Conservation (phyloP, 2,113 vertebrate species). For the Uropsilus gracilis region DNA sequence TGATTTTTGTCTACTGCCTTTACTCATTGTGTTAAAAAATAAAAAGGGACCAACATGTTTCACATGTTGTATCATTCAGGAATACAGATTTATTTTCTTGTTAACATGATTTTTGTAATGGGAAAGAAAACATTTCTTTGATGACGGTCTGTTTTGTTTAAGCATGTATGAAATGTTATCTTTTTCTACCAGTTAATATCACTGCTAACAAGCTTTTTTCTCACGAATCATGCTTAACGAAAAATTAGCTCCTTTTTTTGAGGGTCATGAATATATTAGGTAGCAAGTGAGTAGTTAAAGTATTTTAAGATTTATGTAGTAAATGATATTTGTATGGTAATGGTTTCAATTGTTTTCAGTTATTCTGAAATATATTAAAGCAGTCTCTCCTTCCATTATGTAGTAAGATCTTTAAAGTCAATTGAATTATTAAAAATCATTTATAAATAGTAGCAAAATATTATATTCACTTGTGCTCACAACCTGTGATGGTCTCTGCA, state of each 20-base stretch:
- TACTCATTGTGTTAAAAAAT: constrained; percentile 19
- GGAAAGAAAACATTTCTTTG: constrained; percentile 34
- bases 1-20: constrained; percentile 57
- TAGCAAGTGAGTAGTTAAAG: not conserved
- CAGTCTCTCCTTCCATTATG: constrained; percentile 43
- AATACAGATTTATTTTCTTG: constrained; percentile 18
- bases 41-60: not conserved
- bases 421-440: constrained; percentile 36
- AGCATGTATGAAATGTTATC: not conserved
- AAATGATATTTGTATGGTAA: not conserved
- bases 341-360: constrained; percentile 43
- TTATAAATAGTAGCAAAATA: constrained; percentile 55
- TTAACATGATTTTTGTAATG: not conserved
- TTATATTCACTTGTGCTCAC: constrained; percentile 36
- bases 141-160: constrained; percentile 23
- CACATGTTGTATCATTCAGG: not conserved
- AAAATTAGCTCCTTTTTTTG: constrained; percentile 42
- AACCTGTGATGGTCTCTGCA: constrained; percentile 31
- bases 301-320: constrained; percentile 17
- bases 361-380: constrained; percentile 47
- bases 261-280: not conserved
- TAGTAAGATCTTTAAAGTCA: constrained; percentile 53
- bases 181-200: constrained; percentile 30
- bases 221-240: not conserved
- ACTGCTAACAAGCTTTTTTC: not conserved